These are phyloP conservation scores for Cydia fagiglandana DNA, from an alignment of 1,140 invertebrate species.

Conservation along the genomic window DNA sequence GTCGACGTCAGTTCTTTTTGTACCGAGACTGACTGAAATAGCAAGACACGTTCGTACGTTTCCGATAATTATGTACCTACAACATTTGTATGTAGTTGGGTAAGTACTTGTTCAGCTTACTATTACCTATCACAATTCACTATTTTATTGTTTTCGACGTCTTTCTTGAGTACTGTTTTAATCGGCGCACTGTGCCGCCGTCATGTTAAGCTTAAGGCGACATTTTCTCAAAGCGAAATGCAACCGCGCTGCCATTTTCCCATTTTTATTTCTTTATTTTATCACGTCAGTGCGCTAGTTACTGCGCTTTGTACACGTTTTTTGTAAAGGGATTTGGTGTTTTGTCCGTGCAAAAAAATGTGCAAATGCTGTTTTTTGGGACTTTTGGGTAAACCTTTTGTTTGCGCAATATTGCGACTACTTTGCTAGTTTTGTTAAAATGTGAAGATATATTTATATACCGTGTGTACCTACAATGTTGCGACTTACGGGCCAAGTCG, in stretches of 20 bases:
- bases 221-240: conserved; percentile 32
- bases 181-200: not conserved
- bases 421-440: too few relatives aligned
- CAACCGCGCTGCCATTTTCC: conserved; percentile 1
- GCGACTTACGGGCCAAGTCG: too few relatives aligned
- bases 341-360: not conserved
- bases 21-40: too few relatives aligned
- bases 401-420: not conserved
- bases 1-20: too few relatives aligned
- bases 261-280: conserved; percentile 29
- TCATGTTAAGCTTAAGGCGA: conserved; percentile 30
- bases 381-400: not conserved
- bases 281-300: conserved; percentile 21
- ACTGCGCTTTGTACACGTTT: conserved; percentile 5
- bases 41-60: too few relatives aligned
- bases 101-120: too few relatives aligned
- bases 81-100: too few relatives aligned
- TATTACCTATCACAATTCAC: too few relatives aligned
- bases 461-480: too few relatives aligned
- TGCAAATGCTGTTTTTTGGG: not conserved
- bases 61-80: too few relatives aligned
- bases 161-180: not conserved
- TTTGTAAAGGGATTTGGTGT: conserved; percentile 18
- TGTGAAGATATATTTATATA: too few relatives aligned
- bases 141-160: too few relatives aligned